Conservation (phyloP, 1,140 invertebrate genomes). For the Goniozus legneri region DNA sequence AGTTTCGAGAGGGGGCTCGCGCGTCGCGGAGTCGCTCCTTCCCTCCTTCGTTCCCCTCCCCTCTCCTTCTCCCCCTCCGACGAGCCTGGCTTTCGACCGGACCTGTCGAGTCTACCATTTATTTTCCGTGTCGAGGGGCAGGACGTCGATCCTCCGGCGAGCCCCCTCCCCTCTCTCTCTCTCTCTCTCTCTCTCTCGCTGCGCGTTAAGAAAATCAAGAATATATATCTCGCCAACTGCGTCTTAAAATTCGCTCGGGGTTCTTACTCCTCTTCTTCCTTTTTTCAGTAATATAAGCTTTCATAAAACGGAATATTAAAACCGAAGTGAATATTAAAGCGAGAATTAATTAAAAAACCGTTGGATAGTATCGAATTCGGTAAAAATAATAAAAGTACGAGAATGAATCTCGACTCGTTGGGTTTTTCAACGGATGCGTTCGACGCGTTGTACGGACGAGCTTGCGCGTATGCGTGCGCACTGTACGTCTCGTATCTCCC, state of each 20-base stretch:
- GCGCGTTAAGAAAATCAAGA: too few relatives aligned
- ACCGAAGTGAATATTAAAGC: too few relatives aligned
- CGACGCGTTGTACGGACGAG: conserved; percentile 3
- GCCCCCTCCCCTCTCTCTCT: too few relatives aligned
- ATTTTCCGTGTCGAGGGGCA: conserved; percentile 26
- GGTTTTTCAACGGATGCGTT: conserved; percentile 15
- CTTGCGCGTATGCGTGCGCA: background rate
- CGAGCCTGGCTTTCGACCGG: conserved; percentile 9
- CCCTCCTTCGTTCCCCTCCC: background rate
- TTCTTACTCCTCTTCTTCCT: too few relatives aligned
- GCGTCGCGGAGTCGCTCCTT: conserved; percentile 1
- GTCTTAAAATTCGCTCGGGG: too few relatives aligned
- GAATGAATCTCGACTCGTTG: conserved; percentile 22
- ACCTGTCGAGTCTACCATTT: conserved; percentile 35
- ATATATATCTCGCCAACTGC: too few relatives aligned
- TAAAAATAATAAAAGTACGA: too few relatives aligned
- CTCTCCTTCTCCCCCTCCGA: background rate
- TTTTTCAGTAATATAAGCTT: too few relatives aligned
- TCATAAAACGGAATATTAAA: too few relatives aligned
- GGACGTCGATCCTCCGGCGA: conserved; percentile 25
- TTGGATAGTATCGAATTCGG: too few relatives aligned
- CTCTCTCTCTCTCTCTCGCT: too few relatives aligned
- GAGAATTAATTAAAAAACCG: too few relatives aligned
- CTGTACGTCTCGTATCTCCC: conserved; percentile 16
- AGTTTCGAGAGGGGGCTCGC: conserved; percentile 36